Conservation (phyloP, 2,888 invertebrate genomes). For the Rhimphoctona megacephalus region DNA sequence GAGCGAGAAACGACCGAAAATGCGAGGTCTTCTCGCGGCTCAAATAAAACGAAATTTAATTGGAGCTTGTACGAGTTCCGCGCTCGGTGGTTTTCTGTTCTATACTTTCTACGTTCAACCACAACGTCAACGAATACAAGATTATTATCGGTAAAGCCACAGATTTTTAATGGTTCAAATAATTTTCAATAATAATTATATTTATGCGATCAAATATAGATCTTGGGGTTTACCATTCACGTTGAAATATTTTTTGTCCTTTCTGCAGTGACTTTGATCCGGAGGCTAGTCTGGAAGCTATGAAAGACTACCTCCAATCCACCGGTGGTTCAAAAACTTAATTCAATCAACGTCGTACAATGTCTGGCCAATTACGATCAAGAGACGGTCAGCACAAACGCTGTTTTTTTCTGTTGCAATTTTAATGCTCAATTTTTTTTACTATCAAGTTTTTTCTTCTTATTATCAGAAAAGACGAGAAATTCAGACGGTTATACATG, state of each 20-base stretch:
- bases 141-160: constrained; percentile 58
- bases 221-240: not conserved
- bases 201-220: not conserved
- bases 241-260: not conserved
- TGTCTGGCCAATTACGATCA: not conserved
- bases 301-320: constrained; percentile 60
- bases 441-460: not conserved
- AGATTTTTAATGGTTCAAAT: not conserved
- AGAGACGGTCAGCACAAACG: not conserved
- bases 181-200: not conserved
- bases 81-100: constrained; percentile 62
- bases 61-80: constrained; percentile 7
- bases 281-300: constrained; percentile 53
- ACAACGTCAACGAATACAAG: constrained; percentile 30
- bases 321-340: constrained; percentile 35
- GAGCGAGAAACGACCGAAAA: constrained; percentile 52
- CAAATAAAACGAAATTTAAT: constrained; percentile 58
- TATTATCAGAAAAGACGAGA: not conserved
- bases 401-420: not conserved
- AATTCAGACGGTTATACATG: not conserved
- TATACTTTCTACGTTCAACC: constrained; percentile 36
- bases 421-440: not conserved
- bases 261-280: constrained; percentile 50
- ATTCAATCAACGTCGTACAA: not conserved
- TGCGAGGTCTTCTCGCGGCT: constrained; percentile 57